Base-by-base conservation (phyloP, 2,888 invertebrate genomes). In the Hemithea aestivaria region DNA sequence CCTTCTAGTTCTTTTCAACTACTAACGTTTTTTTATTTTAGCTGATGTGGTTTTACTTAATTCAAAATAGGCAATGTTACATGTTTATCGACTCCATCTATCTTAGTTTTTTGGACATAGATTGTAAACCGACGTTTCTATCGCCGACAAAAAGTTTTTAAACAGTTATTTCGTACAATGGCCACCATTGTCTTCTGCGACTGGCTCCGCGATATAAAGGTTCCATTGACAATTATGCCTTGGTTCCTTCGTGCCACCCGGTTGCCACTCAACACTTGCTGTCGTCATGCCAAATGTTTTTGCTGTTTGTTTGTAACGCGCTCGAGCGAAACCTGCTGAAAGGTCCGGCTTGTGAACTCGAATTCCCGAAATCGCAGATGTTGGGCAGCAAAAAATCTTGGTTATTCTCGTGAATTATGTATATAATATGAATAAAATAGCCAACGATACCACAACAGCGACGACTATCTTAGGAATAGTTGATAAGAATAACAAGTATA, bases 131-230 rank as follows among this genome's bases (percentile, higher is more conserved):
- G 24, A 25, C 26, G 12, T 6, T 21, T 33, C 30, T 20, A 27
- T 25, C 28, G 21, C 34, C 25, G 21, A 35, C 33, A 46, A 40
- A 48, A 40, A 40, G 16, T 35, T 37, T 33, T 27, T 12, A 27
- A 41, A 22, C 33, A 20, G 25, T 37, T 35, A 25, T 30, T 34
- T 35, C 10, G 22, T 32, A 51, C 45, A 51, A 48, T 30, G 25
- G 63, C 62, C 53, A 45, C 65, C 59, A 77, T 78, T 79, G 77
- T 79, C 73, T 56, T 44, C 51, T 47, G 29, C 10, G 54, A 70
- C 68, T 70, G 64, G 72, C 71, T 70, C 50, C 50, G 53, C 62
- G 66, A 65, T 69, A 37, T 16, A 66, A 70, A 65, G 64, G 61
- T 62, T 66, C 57, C 66, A 66, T 69, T 71, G 66, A 66, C 57